These are phyloP conservation scores for Andrena chrysosceles DNA, from an alignment of 2,888 invertebrate species.

Conservation along the genomic window DNA sequence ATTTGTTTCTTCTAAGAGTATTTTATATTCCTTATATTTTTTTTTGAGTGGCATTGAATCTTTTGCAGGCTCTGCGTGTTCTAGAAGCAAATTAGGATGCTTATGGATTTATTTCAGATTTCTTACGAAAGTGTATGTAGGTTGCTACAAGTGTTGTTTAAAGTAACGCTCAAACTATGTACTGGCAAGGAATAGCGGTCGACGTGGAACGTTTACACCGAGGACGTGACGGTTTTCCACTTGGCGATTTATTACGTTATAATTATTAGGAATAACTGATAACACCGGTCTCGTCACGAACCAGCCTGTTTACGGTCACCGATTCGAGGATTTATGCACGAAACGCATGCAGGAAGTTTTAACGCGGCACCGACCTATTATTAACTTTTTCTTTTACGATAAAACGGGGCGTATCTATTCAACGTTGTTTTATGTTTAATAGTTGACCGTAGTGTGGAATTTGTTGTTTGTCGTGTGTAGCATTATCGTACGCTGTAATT, in stretches of 20 bases:
- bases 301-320: slow-evolving; percentile 15
- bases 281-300: slow-evolving; percentile 9
- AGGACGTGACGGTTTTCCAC: background rate
- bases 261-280: slow-evolving; percentile 32
- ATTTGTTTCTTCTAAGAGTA: no score
- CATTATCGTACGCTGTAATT: slow-evolving; percentile 8
- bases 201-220: slow-evolving; percentile 6
- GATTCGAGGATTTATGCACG: slow-evolving; percentile 24
- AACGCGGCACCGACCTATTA: slow-evolving; percentile 3
- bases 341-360: background rate
- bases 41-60: no score
- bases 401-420: background rate
- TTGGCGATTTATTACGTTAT: slow-evolving; percentile 7
- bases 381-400: slow-evolving; percentile 14
- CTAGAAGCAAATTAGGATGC: no score
- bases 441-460: background rate
- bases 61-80: no score
- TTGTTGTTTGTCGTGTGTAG: background rate
- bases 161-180: background rate
- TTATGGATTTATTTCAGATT: no score
- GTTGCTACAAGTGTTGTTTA: no score
- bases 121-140: no score
- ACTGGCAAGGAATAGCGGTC: background rate
- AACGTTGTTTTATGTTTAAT: slow-evolving; percentile 5
- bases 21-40: no score